Evolutionary conservation across 2,797 vertebrate species (phyloP).

Genomic region (Podarcis siculus): DNA sequence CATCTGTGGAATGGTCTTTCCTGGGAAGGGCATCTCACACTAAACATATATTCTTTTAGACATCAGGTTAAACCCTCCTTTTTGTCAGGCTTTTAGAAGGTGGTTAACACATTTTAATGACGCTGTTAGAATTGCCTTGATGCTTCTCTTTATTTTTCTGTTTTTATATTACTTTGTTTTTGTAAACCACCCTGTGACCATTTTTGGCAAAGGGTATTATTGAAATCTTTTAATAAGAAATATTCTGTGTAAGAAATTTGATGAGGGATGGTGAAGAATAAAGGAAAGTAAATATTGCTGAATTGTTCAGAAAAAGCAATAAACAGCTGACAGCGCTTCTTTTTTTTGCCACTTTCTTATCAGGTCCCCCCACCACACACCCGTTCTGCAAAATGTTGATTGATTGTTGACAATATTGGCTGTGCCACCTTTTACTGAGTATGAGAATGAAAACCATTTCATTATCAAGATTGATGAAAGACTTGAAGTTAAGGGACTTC

Average conservation of each 20-base stretch:
- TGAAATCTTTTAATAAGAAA: neutral
- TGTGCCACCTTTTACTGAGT: neutral
- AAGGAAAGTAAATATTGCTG: neutral
- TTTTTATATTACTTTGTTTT: too few relatives aligned
- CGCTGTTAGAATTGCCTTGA: too few relatives aligned
- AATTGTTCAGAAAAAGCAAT: neutral
- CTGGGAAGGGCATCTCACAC: too few relatives aligned
- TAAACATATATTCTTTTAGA: too few relatives aligned
- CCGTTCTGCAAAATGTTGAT: neutral
- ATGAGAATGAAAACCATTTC: slow-evolving; percentile 22
- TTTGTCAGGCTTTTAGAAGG: too few relatives aligned
- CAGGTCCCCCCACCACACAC: neutral
- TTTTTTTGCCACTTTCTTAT: neutral
- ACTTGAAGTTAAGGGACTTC: slow-evolving; percentile 25
- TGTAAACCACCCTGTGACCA: too few relatives aligned
- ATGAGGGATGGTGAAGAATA: neutral
- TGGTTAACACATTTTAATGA: too few relatives aligned
- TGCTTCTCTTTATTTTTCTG: too few relatives aligned
- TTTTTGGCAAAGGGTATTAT: too few relatives aligned
- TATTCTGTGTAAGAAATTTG: neutral
- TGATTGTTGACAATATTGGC: slow-evolving; percentile 7
- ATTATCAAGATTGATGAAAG: slow-evolving; percentile 21
- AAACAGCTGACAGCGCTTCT: neutral
- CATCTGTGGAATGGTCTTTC: too few relatives aligned
- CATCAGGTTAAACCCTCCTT: too few relatives aligned